phyloP scores from a whole-genome alignment of 2,113 vertebrate genomes.

The Leucopternis melanops region DNA sequence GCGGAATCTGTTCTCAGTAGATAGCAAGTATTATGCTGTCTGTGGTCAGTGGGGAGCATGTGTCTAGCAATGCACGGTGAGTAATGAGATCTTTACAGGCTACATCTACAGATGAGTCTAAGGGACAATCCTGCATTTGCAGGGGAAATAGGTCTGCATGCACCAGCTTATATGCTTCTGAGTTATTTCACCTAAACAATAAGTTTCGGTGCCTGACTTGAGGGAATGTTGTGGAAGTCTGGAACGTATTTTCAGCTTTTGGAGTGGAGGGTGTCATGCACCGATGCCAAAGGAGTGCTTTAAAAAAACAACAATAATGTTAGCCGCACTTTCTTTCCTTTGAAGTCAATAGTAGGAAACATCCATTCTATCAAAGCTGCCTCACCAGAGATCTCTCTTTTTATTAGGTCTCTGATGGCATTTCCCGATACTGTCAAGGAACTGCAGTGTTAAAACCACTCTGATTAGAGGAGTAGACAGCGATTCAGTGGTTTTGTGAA shows the following conservation, averaged over 20 bases:
- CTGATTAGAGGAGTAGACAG: background rate
- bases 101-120: background rate
- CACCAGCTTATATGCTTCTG: background rate
- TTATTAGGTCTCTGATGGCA: constrained; percentile 27
- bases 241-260: constrained; percentile 27
- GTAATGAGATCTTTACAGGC: background rate
- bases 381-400: constrained; percentile 15
- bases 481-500: constrained; percentile 10
- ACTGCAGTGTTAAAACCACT: background rate
- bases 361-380: constrained; percentile 1
- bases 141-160: background rate
- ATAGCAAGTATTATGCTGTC: background rate
- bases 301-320: background rate
- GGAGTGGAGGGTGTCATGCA: background rate
- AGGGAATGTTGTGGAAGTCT: background rate
- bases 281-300: constrained; percentile 12
- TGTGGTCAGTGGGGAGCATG: background rate
- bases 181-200: background rate
- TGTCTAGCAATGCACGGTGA: background rate
- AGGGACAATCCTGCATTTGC: background rate
- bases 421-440: constrained; percentile 47
- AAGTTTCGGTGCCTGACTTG: background rate
- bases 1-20: background rate
- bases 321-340: constrained; percentile 17
- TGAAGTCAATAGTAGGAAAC: constrained; percentile 27